Percentiles rank a stretch among this genome's conserved stretches.
phyloP scores from a whole-genome alignment of 1,140 invertebrate species.

The Calliphora vicina region DNA sequence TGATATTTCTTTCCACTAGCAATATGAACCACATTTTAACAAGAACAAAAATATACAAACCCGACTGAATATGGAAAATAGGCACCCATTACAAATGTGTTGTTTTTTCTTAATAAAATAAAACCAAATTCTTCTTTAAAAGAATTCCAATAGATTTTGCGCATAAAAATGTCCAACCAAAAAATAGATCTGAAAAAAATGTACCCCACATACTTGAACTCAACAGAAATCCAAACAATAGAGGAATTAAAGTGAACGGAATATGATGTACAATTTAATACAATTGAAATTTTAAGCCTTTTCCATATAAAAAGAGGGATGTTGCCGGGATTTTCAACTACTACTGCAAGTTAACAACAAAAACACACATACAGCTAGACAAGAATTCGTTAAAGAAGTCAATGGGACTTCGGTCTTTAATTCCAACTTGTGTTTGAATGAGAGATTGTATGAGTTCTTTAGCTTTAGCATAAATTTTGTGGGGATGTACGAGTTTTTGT shows the following conservation, averaged over 20 bases:
- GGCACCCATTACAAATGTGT: background rate
- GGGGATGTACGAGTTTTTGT: background rate
- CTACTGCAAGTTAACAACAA: too few relatives aligned
- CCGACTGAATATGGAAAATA: background rate
- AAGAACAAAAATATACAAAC: too few relatives aligned
- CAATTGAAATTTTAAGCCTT: constrained; percentile 19
- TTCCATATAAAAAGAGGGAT: background rate
- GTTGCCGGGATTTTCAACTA: background rate
- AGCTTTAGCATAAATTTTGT: background rate
- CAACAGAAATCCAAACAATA: background rate
- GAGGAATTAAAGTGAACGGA: background rate
- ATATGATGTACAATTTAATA: background rate
- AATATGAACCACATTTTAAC: background rate
- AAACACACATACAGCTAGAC: too few relatives aligned
- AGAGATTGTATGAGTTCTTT: background rate
- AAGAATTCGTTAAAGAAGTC: background rate
- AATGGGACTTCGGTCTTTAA: background rate
- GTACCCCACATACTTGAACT: too few relatives aligned
- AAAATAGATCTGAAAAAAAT: constrained; percentile 2
- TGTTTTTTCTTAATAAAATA: background rate
- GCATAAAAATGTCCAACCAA: constrained; percentile 29
- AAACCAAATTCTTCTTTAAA: background rate
- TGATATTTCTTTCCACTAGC: background rate
- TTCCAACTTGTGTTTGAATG: background rate
- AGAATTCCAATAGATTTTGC: constrained; percentile 34